These are phyloP conservation scores for Empidonax traillii DNA, from an alignment of 2,113 vertebrate species.

Conservation along the genomic window DNA sequence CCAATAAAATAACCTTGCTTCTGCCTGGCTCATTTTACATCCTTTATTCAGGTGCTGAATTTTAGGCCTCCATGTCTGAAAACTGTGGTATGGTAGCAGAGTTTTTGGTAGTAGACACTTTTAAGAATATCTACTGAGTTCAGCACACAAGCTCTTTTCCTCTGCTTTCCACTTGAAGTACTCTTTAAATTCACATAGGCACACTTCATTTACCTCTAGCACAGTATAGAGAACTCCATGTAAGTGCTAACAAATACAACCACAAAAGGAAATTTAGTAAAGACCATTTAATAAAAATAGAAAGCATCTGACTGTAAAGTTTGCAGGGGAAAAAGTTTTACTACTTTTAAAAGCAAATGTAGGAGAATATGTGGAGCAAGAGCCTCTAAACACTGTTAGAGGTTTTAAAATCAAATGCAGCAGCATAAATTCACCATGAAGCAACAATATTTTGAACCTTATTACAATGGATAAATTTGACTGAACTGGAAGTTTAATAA, in stretches of 20 bases:
- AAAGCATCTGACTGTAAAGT: not conserved
- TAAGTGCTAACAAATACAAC: not conserved
- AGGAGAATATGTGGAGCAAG: not conserved
- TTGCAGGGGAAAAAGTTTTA: not conserved
- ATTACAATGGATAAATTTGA: not conserved
- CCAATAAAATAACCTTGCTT: rapidly evolving
- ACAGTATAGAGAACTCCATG: not conserved
- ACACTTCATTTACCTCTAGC: not conserved
- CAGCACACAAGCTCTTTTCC: not conserved
- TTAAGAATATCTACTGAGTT: not conserved
- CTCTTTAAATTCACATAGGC: not conserved
- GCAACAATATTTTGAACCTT: not conserved
- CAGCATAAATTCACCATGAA: not conserved
- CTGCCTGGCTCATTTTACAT: not conserved
- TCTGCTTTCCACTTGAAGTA: not conserved
- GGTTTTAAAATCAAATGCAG: not conserved
- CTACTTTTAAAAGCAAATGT: not conserved
- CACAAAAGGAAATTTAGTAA: not conserved
- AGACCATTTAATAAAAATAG: not conserved
- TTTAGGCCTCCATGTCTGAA: not conserved
- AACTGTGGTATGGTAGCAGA: not conserved
- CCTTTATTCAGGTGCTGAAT: not conserved
- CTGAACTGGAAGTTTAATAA: not conserved
- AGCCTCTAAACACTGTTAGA: not conserved
- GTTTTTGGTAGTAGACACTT: not conserved